Conservation (phyloP, 2,888 invertebrate genomes). For the Pemphredon lugubris region DNA sequence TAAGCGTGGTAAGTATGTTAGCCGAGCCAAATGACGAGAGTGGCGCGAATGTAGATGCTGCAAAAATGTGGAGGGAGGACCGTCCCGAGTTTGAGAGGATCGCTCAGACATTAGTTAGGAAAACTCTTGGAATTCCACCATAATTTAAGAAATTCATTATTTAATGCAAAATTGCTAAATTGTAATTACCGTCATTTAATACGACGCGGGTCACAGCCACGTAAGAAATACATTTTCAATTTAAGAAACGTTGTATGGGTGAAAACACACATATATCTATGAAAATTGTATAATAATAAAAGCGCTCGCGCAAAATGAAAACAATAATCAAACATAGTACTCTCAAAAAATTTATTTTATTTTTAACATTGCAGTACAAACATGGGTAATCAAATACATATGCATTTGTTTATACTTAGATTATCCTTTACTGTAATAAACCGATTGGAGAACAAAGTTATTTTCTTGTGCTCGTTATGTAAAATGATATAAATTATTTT, state of each 20-base stretch:
- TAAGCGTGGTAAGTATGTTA: slow-evolving; percentile 99
- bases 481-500: slow-evolving; percentile 16
- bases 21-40: slow-evolving; percentile 99
- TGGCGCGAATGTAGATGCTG: slow-evolving; percentile 99
- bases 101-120: slow-evolving; percentile 94
- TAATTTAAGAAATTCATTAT: slow-evolving; percentile 64
- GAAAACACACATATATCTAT: neutral
- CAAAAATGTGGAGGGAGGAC: slow-evolving; percentile 99
- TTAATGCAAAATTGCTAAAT: slow-evolving; percentile 6
- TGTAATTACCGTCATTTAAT: slow-evolving; percentile 29
- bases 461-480: slow-evolving; percentile 44
- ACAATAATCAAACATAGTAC: slow-evolving; percentile 16
- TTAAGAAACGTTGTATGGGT: slow-evolving; percentile 19
- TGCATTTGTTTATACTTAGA: slow-evolving; percentile 68
- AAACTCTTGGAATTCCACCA: slow-evolving; percentile 91
- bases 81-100: slow-evolving; percentile 95
- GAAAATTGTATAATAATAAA: neutral
- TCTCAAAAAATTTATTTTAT: slow-evolving; percentile 73
- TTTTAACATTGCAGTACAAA: slow-evolving; percentile 76
- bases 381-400: slow-evolving; percentile 74
- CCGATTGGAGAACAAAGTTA: slow-evolving; percentile 34
- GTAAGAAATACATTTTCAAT: slow-evolving; percentile 46
- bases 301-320: neutral
- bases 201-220: slow-evolving; percentile 17
- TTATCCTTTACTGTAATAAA: slow-evolving; percentile 58